These are phyloP conservation scores for Procambarus virginalis DNA, from an alignment of 1,140 invertebrate species.

Conservation along the genomic window DNA sequence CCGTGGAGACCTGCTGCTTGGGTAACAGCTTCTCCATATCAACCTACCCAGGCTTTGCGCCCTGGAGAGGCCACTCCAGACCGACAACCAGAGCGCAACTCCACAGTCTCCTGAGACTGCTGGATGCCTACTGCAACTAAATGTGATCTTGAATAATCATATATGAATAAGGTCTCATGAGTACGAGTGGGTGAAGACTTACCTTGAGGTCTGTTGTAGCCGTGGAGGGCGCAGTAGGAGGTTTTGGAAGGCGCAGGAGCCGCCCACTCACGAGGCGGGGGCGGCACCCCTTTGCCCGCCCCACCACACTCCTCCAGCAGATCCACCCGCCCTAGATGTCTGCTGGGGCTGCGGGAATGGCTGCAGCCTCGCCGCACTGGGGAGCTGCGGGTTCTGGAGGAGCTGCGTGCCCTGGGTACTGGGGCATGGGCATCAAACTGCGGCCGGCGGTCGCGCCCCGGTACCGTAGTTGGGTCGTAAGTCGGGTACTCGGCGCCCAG, in stretches of 20 bases:
- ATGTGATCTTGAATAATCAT: no score
- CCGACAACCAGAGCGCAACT: no score
- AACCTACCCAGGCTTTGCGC: no score
- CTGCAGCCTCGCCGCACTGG: slow-evolving; percentile 17
- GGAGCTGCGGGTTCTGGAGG: slow-evolving; percentile 32
- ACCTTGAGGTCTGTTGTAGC: slow-evolving; percentile 48
- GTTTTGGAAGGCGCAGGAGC: slow-evolving; percentile 7
- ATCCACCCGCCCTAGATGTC: slow-evolving; percentile 29
- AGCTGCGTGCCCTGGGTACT: slow-evolving; percentile 33
- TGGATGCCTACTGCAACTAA: no score
- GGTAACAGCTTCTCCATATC: no score
- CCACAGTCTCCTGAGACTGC: no score
- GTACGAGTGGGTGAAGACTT: slow-evolving; percentile 3
- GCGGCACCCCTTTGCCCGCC: not conserved
- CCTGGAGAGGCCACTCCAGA: no score
- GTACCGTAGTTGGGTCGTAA: slow-evolving; percentile 58
- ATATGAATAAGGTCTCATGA: no score
- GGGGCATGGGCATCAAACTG: slow-evolving; percentile 11
- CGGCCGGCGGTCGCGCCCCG: slow-evolving; percentile 50
- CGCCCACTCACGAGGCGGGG: slow-evolving; percentile 14
- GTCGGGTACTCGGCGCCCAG: slow-evolving; percentile 54
- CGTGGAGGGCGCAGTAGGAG: slow-evolving; percentile 49
- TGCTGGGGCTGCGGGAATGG: slow-evolving; percentile 56
- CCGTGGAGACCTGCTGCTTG: no score
- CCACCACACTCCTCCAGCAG: slow-evolving; percentile 40